Evolutionary conservation across 1,140 invertebrate species (phyloP), one percentile per base, ranked within the genome.

Genomic region (Ostrea denselamellosa): DNA sequence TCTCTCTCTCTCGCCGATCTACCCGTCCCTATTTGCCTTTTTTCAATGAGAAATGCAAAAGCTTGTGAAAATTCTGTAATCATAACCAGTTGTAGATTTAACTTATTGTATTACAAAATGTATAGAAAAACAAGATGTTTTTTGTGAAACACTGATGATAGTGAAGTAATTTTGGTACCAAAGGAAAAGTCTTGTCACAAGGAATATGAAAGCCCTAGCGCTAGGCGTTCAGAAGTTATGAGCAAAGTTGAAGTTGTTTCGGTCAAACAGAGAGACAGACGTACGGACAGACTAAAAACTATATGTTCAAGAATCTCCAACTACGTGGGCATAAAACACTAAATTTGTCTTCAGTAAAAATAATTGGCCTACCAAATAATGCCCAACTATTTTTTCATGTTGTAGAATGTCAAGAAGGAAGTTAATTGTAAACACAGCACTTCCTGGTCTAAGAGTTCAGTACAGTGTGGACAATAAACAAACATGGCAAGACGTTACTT

Each of bases 361-460:
- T 34, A 8, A 22, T 25, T 25, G 12, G 71, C 71, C 8, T 7
- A 8, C 71, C 17, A 81, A 25, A 81, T n/a, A 44, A 9, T 25
- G 17, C 8, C 22, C 5, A 8, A 25, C n/a, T 34, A 25, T 14
- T n/a, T 25, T 25, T 34, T 25, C 7, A 81, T 51, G 25, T 85
- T 85, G 12, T 85, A 93, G 91, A 54, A 56, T 91, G 2, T 56
- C 81, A 22, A 65, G 89, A 25, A 86, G 85, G 7, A 54, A 65
- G 7, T 25, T 93, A 22, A 8, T 83, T 44, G 89, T 89, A 14
- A 90, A 90, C 44, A 86, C 90, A 10, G 87, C 90, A 0, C 91
- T 90, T 65, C 92, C 92, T 0, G 92, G 91, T 4, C 85, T 93
- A 52, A 7, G 2, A 0, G 89, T 92, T 2, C 89, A 93, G 53